Conservation (phyloP, 1,140 invertebrate species). For the Neodiprion fabricii region DNA sequence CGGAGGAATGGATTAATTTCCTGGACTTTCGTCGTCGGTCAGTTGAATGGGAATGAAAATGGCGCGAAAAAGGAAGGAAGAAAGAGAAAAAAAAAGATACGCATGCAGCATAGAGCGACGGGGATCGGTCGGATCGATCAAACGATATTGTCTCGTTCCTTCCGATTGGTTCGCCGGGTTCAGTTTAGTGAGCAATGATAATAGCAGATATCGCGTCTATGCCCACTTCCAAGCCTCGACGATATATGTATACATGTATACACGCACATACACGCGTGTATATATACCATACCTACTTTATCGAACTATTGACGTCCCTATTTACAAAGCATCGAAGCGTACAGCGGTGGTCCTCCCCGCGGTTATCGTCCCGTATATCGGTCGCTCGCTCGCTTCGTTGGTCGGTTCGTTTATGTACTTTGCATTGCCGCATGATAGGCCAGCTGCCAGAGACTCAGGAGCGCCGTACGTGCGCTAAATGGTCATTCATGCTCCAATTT, state of each 20-base stretch:
- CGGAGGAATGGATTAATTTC: not conserved
- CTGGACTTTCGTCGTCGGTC: not conserved
- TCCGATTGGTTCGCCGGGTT: not conserved
- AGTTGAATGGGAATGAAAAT: not conserved
- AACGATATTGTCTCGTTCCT: slow-evolving; percentile 1
- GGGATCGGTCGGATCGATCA: not conserved
- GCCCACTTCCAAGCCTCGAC: not conserved
- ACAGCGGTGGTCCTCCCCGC: not conserved
- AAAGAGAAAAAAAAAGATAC: no score
- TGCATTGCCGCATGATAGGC: not conserved
- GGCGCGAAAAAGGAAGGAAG: no score
- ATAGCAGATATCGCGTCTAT: not conserved
- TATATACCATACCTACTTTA: not conserved
- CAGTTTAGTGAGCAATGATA: slow-evolving; percentile 1
- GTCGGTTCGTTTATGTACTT: not conserved
- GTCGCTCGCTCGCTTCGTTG: no score
- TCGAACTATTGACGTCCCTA: not conserved
- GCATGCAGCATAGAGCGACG: no score
- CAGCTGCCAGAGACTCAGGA: no score
- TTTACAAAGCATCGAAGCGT: not conserved
- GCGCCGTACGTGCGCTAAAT: no score
- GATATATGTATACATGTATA: not conserved
- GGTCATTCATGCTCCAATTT: no score
- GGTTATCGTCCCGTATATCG: not conserved
- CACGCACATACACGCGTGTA: not conserved